Conservation (phyloP, 64 coral and sea anemone species). For the Stylophora pistillata region DNA sequence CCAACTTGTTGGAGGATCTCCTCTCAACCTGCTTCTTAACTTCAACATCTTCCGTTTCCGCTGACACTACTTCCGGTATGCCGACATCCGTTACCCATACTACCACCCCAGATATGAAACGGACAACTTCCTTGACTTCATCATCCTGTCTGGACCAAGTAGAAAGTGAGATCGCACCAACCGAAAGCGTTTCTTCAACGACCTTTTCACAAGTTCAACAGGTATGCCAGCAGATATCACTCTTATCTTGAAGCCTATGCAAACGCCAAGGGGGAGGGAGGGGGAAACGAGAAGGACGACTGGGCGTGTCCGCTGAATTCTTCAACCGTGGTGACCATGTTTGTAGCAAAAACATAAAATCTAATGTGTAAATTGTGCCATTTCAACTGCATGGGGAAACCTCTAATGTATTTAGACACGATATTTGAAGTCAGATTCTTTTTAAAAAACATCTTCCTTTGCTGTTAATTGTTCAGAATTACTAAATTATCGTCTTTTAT, state of each 20-base stretch:
- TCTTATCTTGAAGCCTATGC: no score
- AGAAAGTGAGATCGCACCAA: slow-evolving; percentile 67
- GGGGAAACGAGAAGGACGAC: no score
- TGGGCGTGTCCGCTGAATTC: no score
- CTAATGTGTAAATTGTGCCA: no score
- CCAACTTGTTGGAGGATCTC: slow-evolving; percentile 38
- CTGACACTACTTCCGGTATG: slow-evolving; percentile 29
- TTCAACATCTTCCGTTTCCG: not conserved
- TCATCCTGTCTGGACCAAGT: slow-evolving; percentile 79
- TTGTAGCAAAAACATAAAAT: no score
- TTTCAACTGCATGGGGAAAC: no score
- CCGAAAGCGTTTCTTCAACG: slow-evolving; percentile 70
- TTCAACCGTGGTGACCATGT: no score
- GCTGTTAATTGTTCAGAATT: no score
- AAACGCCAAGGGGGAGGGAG: no score
- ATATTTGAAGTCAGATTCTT: no score
- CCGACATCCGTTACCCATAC: slow-evolving; percentile 28
- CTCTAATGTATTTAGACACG: no score
- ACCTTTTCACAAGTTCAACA: slow-evolving; percentile 76
- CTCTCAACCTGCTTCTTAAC: not conserved
- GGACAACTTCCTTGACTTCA: slow-evolving; percentile 73
- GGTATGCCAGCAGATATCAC: slow-evolving; percentile 11
- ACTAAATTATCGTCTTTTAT: not conserved
- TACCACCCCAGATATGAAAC: slow-evolving; percentile 28
- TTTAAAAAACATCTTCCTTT: no score